A percentile compares a stretch with the other conserved stretches of the same genome.
phyloP scores from a whole-genome alignment of 2,797 vertebrate genomes.

The Nyctibius grandis region DNA sequence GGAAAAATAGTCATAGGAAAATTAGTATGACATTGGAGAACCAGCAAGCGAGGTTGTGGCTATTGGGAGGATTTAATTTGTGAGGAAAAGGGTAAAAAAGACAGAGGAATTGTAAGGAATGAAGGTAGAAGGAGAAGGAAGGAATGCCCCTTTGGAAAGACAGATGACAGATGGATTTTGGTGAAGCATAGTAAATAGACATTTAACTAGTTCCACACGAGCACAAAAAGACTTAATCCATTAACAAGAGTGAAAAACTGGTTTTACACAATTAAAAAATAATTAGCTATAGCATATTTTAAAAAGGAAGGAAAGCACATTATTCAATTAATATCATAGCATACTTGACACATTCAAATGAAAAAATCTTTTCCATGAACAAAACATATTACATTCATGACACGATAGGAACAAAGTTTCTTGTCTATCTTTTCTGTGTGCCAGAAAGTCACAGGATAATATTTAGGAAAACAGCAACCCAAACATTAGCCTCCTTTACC shows the following conservation, averaged over 20 bases:
- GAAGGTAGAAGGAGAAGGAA: constrained; percentile 87
- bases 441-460: constrained; percentile 57
- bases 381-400: constrained; percentile 13
- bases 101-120: constrained; percentile 79
- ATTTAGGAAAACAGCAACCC: neutral
- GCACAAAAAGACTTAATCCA: constrained; percentile 14
- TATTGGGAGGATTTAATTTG: constrained; percentile 67
- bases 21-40: constrained; percentile 78
- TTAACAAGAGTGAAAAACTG: constrained; percentile 13
- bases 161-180: neutral
- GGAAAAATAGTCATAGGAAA: constrained; percentile 67
- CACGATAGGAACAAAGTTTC: neutral
- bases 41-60: constrained; percentile 65
- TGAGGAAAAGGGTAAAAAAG: constrained; percentile 73
- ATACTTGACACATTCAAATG: constrained; percentile 1
- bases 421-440: constrained; percentile 59
- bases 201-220: constrained; percentile 26
- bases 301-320: constrained; percentile 26
- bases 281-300: neutral
- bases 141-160: constrained; percentile 78
- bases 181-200: constrained; percentile 3
- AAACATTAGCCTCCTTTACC: neutral
- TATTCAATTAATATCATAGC: neutral
- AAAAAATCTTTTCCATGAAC: neutral
- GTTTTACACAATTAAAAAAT: neutral